Evolutionary conservation across 2,888 invertebrate species (phyloP).

Genomic region (Meteorus colon): DNA sequence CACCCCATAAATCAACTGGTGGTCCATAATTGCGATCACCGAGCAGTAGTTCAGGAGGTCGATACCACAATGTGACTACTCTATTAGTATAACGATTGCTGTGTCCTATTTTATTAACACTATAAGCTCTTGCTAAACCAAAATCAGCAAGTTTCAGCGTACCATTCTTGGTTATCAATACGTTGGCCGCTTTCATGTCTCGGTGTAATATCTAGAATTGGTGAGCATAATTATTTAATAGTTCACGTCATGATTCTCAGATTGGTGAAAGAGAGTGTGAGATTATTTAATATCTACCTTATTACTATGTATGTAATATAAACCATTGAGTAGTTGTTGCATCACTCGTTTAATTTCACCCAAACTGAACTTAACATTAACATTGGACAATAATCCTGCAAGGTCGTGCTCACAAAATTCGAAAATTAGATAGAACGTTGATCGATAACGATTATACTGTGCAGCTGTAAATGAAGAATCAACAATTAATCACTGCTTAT

Average conservation of each 20-base stretch:
- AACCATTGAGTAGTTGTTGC: slow-evolving; percentile 85
- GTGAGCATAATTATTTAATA: background rate
- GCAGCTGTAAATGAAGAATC: slow-evolving; percentile 69
- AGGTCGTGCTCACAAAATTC: slow-evolving; percentile 98
- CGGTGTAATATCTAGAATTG: slow-evolving; percentile 17
- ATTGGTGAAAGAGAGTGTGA: background rate
- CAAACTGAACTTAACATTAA: slow-evolving; percentile 92
- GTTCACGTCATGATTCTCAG: background rate
- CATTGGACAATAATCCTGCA: slow-evolving; percentile 93
- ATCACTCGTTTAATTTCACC: slow-evolving; percentile 95
- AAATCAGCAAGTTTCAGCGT: slow-evolving; percentile 96
- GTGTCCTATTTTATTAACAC: slow-evolving; percentile 84
- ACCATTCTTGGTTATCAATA: slow-evolving; percentile 93
- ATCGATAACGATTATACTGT: slow-evolving; percentile 81
- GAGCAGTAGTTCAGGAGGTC: slow-evolving; percentile 80
- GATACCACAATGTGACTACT: slow-evolving; percentile 96
- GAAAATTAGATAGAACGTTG: slow-evolving; percentile 94
- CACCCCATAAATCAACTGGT: slow-evolving; percentile 95
- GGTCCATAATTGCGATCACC: slow-evolving; percentile 95
- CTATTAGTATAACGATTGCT: slow-evolving; percentile 94
- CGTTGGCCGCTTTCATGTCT: slow-evolving; percentile 78
- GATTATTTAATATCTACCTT: slow-evolving; percentile 74
- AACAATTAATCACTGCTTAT: background rate
- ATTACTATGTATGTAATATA: slow-evolving; percentile 95
- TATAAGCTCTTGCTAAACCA: slow-evolving; percentile 93